Conservation (phyloP, 2,797 vertebrate genomes). For the Aldrovandia affinis region DNA sequence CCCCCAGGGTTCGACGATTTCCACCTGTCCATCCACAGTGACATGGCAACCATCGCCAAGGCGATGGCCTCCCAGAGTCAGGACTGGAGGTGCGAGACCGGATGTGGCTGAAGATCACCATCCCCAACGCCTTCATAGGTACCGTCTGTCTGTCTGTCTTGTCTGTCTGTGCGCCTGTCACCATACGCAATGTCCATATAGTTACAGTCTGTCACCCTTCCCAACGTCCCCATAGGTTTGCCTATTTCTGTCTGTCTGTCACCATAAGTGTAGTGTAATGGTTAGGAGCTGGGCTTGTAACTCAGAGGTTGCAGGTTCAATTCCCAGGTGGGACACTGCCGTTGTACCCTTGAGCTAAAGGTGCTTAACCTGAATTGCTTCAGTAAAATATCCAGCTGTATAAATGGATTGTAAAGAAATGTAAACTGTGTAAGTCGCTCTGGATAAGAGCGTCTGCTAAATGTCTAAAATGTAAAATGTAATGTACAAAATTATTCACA, state of each 20-base stretch:
- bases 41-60: constrained; percentile 90
- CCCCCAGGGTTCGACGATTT: constrained; percentile 86
- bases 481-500: too few species aligned
- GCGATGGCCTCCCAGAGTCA: constrained; percentile 91
- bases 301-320: too few species aligned
- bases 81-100: constrained; percentile 93
- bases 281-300: too few species aligned
- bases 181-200: neutral
- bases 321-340: too few species aligned
- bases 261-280: too few species aligned
- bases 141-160: constrained; percentile 33
- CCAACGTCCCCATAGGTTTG: neutral
- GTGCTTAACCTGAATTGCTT: too few species aligned
- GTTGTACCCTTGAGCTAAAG: too few species aligned
- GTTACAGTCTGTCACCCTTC: neutral
- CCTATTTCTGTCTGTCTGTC: neutral
- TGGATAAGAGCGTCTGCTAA: too few species aligned
- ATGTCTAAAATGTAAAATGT: too few species aligned
- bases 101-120: constrained; percentile 98
- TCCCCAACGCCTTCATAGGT: constrained; percentile 96
- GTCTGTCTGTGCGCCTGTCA: neutral
- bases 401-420: too few species aligned
- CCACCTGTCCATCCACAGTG: constrained; percentile 91
- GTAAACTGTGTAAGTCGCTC: too few species aligned
- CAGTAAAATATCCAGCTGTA: too few species aligned